These are phyloP conservation scores for Pelodiscus sinensis DNA, from an alignment of 2,113 vertebrate species.

Conservation along the genomic window DNA sequence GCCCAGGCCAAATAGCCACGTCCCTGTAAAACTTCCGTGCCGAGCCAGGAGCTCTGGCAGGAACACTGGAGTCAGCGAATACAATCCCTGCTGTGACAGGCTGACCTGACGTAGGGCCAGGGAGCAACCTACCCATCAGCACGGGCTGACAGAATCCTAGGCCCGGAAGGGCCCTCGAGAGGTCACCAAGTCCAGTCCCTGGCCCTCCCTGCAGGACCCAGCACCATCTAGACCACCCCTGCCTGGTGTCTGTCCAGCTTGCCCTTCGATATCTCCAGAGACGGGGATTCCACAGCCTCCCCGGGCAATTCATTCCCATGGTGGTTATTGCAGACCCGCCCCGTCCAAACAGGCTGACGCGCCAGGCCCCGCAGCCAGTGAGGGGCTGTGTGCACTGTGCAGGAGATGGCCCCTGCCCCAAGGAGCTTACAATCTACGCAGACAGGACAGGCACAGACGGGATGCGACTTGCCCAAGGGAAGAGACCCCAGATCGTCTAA, in stretches of 20 bases:
- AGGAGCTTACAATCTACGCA: not conserved
- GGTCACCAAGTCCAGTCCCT: too few species aligned
- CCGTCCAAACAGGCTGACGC: too few species aligned
- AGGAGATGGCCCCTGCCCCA: not conserved
- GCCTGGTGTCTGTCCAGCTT: too few species aligned
- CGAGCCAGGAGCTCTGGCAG: not conserved
- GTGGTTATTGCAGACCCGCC: too few species aligned
- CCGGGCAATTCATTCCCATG: too few species aligned
- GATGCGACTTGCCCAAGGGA: not conserved
- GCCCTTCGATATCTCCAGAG: too few species aligned
- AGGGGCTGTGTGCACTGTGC: not conserved
- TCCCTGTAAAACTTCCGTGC: not conserved
- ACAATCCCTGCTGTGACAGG: rapidly evolving
- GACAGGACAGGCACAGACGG: not conserved
- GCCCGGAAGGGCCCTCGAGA: too few species aligned
- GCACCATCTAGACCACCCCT: too few species aligned
- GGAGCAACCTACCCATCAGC: not conserved
- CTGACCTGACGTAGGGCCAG: not conserved
- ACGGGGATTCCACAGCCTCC: too few species aligned
- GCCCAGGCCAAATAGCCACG: not conserved
- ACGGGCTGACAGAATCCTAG: not conserved
- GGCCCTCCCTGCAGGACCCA: too few species aligned
- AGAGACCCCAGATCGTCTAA: not conserved
- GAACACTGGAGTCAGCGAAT: not conserved
- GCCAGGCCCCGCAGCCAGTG: too few species aligned